phyloP scores from a whole-genome alignment of 2,797 vertebrate species.

The Podarcis lilfordi region DNA sequence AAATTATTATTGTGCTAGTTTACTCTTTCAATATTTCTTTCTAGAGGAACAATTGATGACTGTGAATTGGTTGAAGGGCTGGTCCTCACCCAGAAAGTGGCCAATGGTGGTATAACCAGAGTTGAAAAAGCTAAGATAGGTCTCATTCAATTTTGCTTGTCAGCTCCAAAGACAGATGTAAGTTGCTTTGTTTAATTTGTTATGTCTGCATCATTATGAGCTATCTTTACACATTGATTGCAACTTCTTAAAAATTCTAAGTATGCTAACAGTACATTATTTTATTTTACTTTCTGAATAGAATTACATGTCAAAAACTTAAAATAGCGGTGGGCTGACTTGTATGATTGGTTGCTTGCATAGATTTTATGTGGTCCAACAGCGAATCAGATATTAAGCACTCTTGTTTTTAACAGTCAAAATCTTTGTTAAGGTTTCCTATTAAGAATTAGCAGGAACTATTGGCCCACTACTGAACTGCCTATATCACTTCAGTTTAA shows the following conservation, averaged over 20 bases:
- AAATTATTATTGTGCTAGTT: neutral
- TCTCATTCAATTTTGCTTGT: conserved; percentile 98
- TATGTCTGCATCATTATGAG: neutral
- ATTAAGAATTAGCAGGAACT: neutral
- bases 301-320: neutral
- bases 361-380: neutral
- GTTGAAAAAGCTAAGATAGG: conserved; percentile 98
- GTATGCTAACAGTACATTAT: neutral
- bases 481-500: neutral
- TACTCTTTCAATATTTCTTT: conserved; percentile 43
- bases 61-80: conserved; percentile 96
- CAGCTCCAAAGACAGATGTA: conserved; percentile 97
- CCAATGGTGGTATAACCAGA: conserved; percentile 87
- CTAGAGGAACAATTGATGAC: conserved; percentile 96
- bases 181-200: conserved; percentile 68
- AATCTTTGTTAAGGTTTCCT: neutral
- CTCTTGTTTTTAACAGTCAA: no score
- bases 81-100: conserved; percentile 91
- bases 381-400: neutral
- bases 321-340: neutral
- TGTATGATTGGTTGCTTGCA: neutral
- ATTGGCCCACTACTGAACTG: neutral
- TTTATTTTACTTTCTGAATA: neutral
- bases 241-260: neutral
- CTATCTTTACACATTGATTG: neutral